Evolutionary conservation across 2,113 vertebrate genomes (phyloP), one percentile per base, ranked within the genome.

Genomic region (Colistium nudipinnis): DNA sequence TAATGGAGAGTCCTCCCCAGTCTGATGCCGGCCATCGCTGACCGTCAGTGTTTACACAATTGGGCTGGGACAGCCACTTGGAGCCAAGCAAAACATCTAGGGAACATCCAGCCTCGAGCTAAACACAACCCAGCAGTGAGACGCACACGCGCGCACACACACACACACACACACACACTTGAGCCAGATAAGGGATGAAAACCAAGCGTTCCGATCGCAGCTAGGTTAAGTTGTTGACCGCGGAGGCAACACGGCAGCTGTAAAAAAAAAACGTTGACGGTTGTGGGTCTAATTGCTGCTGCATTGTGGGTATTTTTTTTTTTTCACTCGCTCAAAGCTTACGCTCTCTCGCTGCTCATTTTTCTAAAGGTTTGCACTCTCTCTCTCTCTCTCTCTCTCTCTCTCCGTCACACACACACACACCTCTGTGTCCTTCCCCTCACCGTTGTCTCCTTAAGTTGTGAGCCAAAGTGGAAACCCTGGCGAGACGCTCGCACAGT

Each of bases 391-490:
- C 36, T 3, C 36, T 3, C 36, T 3, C 36, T 3, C 36, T 3
- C 36, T 3, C 36, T 3, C 36, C 7, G 8, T 12, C 36, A 4
- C 36, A 10, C 39, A 2, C 61, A 48, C 62, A 80, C 68, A 44
- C 56, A 19, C 39, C 30, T 68, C 76, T 87, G 41, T 79, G 82
- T 85, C 81, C 82, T 84, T 69, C 83, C 67, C 41, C 76, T 84
- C 68, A 71, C 71, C 54, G 68, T 87, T 59, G 54, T 88, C 85
- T 63, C 73, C 78, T 80, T 85, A 92, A 90, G 87, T 88, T 91
- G 73, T 49, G 71, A 87, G 91, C 93, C 92, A 91, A 80, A 91
- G 89, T 94, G 92, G 89, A 94, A 94, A 92, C 88, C 86, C 93
- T 93, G 93, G 92, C 93, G 93, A 93, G 93, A 93, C 90, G 0